Evolutionary conservation across 2,888 invertebrate species (phyloP), one percentile per base, ranked within the genome.

Genomic region (Spilarctia lutea): DNA sequence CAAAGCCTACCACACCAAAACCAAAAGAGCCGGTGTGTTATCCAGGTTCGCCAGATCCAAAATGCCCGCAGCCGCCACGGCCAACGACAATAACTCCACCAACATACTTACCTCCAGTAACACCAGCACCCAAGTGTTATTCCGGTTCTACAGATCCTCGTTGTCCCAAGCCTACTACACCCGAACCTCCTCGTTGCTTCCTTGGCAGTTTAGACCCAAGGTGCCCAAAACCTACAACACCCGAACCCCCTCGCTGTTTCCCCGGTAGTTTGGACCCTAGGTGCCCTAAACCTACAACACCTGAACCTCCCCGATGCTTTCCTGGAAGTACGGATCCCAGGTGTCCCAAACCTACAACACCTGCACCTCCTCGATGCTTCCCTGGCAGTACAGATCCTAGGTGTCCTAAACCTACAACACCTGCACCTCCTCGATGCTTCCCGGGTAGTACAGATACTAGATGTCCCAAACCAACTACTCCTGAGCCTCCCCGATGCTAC

Each of bases 21-120:
- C 70, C 79, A 10, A 77, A 73, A 13, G 45, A n/a, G 20, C 71
- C 65, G 0, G 35, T 65, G 0, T 81, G 81, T 3, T 81, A 3
- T 27, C 89, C 92, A 0, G 94, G 93, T 0, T 89, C 88, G 1
- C 79, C 85, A 0, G n/a, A n/a, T n/a, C n/a, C n/a, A n/a, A n/a
- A n/a, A n/a, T n/a, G n/a, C n/a, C n/a, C n/a, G n/a, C n/a, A n/a
- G n/a, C n/a, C n/a, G n/a, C n/a, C n/a, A n/a, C n/a, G n/a, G n/a
- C n/a, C n/a, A n/a, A n/a, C n/a, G n/a, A n/a, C n/a, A n/a, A n/a
- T n/a, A n/a, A n/a, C n/a, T n/a, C n/a, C n/a, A n/a, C n/a, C n/a
- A n/a, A n/a, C n/a, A n/a, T n/a, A n/a, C n/a, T n/a, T n/a, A n/a
- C n/a, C n/a, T n/a, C n/a, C n/a, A n/a, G n/a, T n/a, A 35, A 35